These are phyloP conservation scores for Synodontis membranacea DNA, from an alignment of 2,113 vertebrate species.

Conservation along the genomic window DNA sequence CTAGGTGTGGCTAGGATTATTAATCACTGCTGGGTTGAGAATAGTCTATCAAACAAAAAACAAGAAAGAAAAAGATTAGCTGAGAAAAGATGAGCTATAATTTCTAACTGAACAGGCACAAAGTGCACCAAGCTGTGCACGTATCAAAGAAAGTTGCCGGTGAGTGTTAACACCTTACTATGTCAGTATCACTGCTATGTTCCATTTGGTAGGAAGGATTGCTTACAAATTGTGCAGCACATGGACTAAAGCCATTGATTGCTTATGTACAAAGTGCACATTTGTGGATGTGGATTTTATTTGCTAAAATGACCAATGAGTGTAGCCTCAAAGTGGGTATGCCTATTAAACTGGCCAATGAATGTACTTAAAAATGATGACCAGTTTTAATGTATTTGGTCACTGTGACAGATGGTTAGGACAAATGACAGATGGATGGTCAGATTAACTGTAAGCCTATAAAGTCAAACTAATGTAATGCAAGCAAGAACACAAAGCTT, in stretches of 20 bases:
- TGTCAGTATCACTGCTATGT: not conserved
- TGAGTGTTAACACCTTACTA: not conserved
- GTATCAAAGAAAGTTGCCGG: not conserved
- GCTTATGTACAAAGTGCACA: not conserved
- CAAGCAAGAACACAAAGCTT: not conserved
- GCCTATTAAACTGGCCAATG: not conserved
- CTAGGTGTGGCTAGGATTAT: too few relatives aligned
- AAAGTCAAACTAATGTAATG: constrained; percentile 32
- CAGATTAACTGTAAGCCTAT: constrained; percentile 22
- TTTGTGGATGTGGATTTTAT: not conserved
- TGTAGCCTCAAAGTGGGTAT: not conserved
- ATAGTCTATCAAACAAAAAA: not conserved
- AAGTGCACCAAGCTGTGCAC: not conserved
- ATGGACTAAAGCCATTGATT: not conserved
- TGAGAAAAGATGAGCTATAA: not conserved
- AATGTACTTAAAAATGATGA: not conserved
- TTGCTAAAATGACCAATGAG: not conserved
- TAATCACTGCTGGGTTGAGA: not conserved
- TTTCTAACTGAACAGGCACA: not conserved
- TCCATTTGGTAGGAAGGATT: not conserved
- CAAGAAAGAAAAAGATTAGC: not conserved
- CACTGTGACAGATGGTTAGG: constrained; percentile 52
- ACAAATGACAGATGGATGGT: constrained; percentile 49
- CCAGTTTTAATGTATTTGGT: constrained; percentile 30
- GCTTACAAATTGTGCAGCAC: not conserved